phyloP scores from a whole-genome alignment of 2,888 invertebrate genomes.

The Atethmia centrago region DNA sequence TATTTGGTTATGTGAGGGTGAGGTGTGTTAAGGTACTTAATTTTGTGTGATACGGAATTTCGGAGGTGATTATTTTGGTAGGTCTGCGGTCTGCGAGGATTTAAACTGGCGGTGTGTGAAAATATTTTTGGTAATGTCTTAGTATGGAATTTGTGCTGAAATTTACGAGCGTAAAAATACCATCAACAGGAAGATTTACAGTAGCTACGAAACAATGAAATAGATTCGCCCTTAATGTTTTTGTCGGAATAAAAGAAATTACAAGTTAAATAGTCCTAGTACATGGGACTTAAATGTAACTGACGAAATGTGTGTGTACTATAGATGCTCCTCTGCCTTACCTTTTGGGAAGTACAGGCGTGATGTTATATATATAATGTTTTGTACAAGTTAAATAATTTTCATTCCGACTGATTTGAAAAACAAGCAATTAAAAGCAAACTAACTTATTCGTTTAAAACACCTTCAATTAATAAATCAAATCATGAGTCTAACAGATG shows the following conservation, averaged over 20 bases:
- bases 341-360: too few relatives aligned
- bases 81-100: neutral
- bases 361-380: too few relatives aligned
- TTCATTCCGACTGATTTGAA: too few relatives aligned
- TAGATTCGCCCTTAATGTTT: neutral
- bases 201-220: neutral
- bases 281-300: neutral
- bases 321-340: too few relatives aligned
- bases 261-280: neutral
- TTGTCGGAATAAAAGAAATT: neutral
- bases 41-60: constrained; percentile 35
- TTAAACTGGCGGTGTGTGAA: neutral
- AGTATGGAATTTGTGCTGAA: neutral
- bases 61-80: constrained; percentile 22
- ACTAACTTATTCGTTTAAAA: neutral
- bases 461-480: neutral
- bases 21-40: constrained; percentile 21
- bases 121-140: constrained; percentile 10
- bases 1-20: constrained; percentile 13
- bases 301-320: too few relatives aligned
- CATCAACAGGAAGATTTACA: neutral
- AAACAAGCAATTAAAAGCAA: neutral
- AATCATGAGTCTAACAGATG: neutral
- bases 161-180: neutral
- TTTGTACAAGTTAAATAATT: neutral